phyloP scores from a whole-genome alignment of 2,113 vertebrate genomes.

The Chauna torquata region DNA sequence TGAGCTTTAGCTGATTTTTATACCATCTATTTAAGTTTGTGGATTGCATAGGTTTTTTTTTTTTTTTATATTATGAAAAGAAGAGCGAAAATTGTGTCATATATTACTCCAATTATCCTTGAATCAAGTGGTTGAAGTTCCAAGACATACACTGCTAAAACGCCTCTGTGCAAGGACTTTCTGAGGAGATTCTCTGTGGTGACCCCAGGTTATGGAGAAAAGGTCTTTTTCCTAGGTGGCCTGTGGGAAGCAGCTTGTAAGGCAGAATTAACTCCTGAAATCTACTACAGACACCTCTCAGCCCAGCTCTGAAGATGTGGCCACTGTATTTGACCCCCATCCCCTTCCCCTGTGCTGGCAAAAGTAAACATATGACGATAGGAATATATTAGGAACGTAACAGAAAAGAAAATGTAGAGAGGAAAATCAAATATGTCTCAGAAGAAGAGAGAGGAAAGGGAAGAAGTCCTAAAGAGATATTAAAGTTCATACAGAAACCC shows the following conservation, averaged over 20 bases:
- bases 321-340: neutral
- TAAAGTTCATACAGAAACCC: neutral
- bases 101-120: neutral
- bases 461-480: neutral
- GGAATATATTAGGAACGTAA: neutral
- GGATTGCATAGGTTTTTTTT: neutral
- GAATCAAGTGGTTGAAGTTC: neutral
- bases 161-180: neutral
- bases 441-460: neutral
- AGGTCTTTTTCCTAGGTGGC: no score
- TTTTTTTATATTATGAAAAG: neutral
- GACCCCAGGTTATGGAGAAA: neutral
- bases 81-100: neutral
- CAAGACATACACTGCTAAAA: neutral
- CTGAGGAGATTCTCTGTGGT: neutral
- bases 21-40: neutral
- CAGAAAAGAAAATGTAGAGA: neutral
- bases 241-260: neutral
- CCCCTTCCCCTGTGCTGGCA: neutral
- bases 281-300: rapidly evolving
- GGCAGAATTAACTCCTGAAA: neutral
- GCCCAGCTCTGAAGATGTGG: rapidly evolving
- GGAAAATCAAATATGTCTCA: neutral
- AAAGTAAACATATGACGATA: neutral
- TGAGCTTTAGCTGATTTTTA: neutral